Evolutionary conservation across 2,113 vertebrate species (phyloP).

Genomic region (Muscicapa adusta): DNA sequence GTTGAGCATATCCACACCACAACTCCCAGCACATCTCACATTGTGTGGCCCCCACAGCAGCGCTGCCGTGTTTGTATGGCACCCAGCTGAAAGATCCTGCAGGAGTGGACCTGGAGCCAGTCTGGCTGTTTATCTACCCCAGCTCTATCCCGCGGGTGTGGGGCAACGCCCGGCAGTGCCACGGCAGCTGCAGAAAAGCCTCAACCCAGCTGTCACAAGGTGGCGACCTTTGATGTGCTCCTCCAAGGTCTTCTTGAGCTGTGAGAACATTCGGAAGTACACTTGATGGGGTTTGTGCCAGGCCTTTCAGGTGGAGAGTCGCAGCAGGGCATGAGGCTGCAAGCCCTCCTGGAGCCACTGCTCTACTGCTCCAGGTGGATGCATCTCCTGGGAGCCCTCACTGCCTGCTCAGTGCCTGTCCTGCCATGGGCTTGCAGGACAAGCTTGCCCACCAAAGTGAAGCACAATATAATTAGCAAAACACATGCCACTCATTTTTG

Average conservation of each 20-base stretch:
- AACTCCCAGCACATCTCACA: neutral
- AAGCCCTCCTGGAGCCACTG: neutral
- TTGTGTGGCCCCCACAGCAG: neutral
- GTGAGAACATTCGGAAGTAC: neutral
- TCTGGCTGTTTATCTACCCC: neutral
- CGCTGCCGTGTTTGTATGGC: neutral
- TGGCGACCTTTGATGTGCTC: neutral
- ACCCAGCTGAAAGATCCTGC: neutral
- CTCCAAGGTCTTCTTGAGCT: neutral
- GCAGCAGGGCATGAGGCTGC: neutral
- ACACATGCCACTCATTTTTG: neutral
- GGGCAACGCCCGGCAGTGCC: rapidly evolving
- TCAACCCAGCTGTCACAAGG: neutral
- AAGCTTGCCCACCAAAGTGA: neutral
- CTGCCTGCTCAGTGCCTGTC: neutral
- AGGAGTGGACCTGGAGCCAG: neutral
- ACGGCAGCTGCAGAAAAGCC: neutral
- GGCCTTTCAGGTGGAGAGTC: neutral
- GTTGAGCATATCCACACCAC: neutral
- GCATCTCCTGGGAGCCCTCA: neutral
- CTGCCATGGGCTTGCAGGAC: neutral
- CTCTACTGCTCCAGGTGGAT: neutral
- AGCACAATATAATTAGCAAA: neutral
- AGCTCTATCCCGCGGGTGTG: rapidly evolving
- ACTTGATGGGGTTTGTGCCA: neutral